A percentile compares a stretch with the other conserved stretches of the same genome.
phyloP scores from a whole-genome alignment of 2,113 vertebrate species.

The Anser brachyrhynchus region DNA sequence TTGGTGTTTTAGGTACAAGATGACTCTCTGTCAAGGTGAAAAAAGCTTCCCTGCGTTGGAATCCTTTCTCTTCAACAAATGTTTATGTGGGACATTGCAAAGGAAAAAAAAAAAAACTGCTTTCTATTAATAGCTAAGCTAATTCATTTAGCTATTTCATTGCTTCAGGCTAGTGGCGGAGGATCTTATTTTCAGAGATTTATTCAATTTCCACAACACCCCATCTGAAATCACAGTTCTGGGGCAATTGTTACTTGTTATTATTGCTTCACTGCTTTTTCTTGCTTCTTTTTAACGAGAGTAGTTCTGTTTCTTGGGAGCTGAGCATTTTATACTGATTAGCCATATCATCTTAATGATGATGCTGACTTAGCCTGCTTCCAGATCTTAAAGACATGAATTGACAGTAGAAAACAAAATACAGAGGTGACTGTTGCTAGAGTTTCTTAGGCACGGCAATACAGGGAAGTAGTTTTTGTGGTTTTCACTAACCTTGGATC shows the following conservation, averaged over 20 bases:
- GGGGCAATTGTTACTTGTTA: background rate
- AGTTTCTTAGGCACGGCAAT: background rate
- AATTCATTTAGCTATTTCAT: background rate
- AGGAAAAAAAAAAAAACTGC: background rate
- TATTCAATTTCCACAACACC: constrained; percentile 1
- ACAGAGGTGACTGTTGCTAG: background rate
- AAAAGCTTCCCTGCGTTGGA: background rate
- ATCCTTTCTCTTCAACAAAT: background rate
- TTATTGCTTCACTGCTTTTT: background rate
- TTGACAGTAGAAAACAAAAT: background rate
- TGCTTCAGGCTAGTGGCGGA: background rate
- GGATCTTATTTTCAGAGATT: constrained; percentile 1
- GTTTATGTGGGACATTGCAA: background rate
- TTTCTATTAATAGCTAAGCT: constrained; percentile 3
- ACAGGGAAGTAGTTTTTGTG: background rate
- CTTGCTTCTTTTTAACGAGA: background rate
- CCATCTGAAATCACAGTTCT: background rate
- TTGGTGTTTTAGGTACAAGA: background rate
- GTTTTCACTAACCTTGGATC: background rate
- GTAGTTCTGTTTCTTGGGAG: background rate
- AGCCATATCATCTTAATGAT: background rate
- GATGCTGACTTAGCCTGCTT: background rate
- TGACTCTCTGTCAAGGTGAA: background rate
- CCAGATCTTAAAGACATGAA: background rate
- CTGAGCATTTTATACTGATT: background rate